Percentiles rank a stretch among this genome's conserved stretches.
Evolutionary conservation across 2,888 invertebrate genomes (phyloP).

Genomic region (Hydriomena furcata): DNA sequence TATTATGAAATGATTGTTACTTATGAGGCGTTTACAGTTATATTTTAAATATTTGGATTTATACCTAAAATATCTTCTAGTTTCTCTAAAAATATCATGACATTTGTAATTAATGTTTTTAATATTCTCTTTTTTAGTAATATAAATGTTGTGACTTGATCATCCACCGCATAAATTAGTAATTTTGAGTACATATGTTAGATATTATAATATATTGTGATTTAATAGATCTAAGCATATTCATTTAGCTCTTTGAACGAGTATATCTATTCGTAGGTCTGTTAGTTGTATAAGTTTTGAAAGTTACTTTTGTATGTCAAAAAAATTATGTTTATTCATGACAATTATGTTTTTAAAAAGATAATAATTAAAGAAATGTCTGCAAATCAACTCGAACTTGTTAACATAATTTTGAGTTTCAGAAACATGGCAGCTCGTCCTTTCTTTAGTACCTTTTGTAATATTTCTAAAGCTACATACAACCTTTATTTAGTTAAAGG

Average conservation of each 20-base stretch:
- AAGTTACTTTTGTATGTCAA: conserved; percentile 18
- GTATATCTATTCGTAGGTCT: conserved; percentile 13
- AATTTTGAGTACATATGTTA: conserved; percentile 5
- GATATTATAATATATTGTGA: conserved; percentile 34
- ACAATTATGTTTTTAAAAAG: background rate
- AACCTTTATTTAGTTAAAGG: too few relatives aligned
- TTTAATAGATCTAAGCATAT: conserved; percentile 35
- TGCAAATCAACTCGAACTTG: too few relatives aligned
- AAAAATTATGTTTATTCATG: background rate
- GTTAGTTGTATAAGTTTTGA: background rate
- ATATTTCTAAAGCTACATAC: too few relatives aligned
- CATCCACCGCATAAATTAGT: conserved; percentile 40
- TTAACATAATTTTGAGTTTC: too few relatives aligned
- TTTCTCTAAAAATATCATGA: background rate
- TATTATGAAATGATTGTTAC: conserved; percentile 2
- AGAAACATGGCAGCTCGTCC: too few relatives aligned
- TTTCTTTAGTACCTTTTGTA: too few relatives aligned
- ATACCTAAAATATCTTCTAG: background rate
- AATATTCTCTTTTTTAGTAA: conserved; percentile 3
- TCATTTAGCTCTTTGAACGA: conserved; percentile 5
- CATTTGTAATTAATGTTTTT: too few relatives aligned
- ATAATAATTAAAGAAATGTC: too few relatives aligned
- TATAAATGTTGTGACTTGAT: conserved; percentile 27
- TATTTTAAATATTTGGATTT: background rate
- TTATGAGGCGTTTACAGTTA: conserved; percentile 6